phyloP scores from a whole-genome alignment of 2,113 vertebrate species.

The Pimephales promelas region DNA sequence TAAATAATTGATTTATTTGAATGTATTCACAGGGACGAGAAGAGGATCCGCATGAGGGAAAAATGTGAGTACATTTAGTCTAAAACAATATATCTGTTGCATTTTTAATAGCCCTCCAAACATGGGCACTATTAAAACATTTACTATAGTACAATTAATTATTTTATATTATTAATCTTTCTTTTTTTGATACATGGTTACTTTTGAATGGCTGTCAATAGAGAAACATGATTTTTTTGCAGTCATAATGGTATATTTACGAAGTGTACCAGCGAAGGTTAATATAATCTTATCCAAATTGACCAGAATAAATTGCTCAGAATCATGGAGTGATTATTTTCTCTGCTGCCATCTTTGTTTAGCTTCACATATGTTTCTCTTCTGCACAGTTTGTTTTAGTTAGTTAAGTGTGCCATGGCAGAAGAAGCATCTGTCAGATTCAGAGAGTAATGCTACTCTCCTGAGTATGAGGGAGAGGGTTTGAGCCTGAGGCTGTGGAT shows the following conservation, averaged over 20 bases:
- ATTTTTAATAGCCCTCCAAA: background rate
- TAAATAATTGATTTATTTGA: slow-evolving; percentile 22
- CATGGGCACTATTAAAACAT: background rate
- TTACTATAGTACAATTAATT: background rate
- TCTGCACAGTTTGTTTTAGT: background rate
- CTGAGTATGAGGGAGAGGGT: background rate
- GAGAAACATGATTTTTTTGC: background rate
- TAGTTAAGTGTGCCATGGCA: background rate
- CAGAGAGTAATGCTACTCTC: background rate
- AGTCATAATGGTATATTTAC: background rate
- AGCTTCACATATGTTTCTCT: background rate
- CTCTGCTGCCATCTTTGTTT: background rate
- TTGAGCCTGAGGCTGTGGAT: background rate
- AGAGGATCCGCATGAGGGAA: slow-evolving; percentile 99
- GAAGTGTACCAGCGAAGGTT: background rate
- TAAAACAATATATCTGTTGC: background rate
- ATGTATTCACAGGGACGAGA: slow-evolving; percentile 84
- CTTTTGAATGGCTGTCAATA: background rate
- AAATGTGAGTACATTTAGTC: slow-evolving; percentile 84
- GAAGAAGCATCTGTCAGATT: background rate
- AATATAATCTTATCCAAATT: background rate
- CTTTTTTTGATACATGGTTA: background rate
- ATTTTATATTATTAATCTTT: background rate
- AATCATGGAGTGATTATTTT: background rate
- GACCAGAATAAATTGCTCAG: background rate